A percentile compares a stretch with the other conserved stretches of the same genome.
Conservation (phyloP, 1,140 invertebrate genomes). For the Adelges cooleyi region DNA sequence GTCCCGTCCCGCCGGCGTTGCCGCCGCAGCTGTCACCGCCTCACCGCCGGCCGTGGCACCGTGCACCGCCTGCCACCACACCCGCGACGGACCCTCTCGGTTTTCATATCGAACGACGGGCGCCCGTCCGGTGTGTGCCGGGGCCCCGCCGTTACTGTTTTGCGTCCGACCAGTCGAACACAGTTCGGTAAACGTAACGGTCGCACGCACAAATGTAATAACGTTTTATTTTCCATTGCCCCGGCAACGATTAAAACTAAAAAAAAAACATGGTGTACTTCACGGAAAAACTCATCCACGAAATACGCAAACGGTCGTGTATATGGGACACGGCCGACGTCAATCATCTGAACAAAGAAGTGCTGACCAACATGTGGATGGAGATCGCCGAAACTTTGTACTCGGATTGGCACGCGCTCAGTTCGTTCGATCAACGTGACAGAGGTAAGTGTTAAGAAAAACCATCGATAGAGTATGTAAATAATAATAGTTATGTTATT, state of each 20-base stretch:
- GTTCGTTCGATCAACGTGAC: background rate
- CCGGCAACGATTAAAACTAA: no score
- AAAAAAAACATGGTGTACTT: constrained; percentile 13
- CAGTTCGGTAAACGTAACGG: no score
- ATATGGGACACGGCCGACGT: constrained; percentile 11
- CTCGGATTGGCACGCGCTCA: background rate
- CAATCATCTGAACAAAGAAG: constrained; percentile 15
- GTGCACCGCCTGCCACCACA: background rate
- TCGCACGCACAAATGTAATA: no score
- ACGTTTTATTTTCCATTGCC: no score
- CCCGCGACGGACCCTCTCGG: background rate
- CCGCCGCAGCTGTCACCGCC: background rate
- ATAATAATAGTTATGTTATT: background rate
- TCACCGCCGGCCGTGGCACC: background rate
- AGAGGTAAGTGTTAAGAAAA: constrained; percentile 16
- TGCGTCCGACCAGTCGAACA: background rate
- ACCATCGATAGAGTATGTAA: background rate
- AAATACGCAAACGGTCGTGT: constrained; percentile 2
- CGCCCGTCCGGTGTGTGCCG: constrained; percentile 21
- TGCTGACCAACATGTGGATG: background rate
- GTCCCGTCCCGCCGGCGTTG: background rate
- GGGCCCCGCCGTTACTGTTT: background rate
- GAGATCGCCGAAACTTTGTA: background rate
- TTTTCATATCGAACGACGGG: constrained; percentile 5
- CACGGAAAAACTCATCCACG: constrained; percentile 16